These are phyloP conservation scores for Entomobrya multifasciata DNA, from an alignment of 2,888 invertebrate species.

Conservation along the genomic window DNA sequence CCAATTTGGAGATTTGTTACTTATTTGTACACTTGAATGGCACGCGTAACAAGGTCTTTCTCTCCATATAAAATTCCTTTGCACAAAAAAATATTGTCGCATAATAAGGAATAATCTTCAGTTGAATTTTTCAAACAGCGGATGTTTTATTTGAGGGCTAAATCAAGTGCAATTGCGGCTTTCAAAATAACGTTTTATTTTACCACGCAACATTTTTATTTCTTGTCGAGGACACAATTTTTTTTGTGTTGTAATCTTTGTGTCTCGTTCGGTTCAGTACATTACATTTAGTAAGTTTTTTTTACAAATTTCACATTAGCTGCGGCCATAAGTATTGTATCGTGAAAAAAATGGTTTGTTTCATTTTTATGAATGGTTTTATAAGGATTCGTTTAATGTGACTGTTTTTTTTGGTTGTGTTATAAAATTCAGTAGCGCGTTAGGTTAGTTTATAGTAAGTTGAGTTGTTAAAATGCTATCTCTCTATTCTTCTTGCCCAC, in stretches of 20 bases:
- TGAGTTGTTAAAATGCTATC: background rate
- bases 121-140: background rate
- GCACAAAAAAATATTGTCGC: background rate
- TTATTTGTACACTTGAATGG: too few species aligned
- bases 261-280: background rate
- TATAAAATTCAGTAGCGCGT: background rate
- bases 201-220: too few species aligned
- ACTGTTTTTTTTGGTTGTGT: background rate
- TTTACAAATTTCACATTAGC: too few species aligned
- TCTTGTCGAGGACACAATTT: background rate
- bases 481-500: conserved; percentile 27
- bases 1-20: too few species aligned
- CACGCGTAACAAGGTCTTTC: too few species aligned
- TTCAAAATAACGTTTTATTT: too few species aligned
- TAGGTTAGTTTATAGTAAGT: background rate
- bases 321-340: background rate
- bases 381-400: too few species aligned
- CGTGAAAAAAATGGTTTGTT: background rate
- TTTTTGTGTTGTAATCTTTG: too few species aligned
- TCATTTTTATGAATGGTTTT: too few species aligned
- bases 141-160: background rate
- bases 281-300: background rate
- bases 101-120: too few species aligned
- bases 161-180: background rate
- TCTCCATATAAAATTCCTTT: too few species aligned